Percentiles rank a stretch among this genome's conserved stretches.
phyloP scores from a whole-genome alignment of 1,140 invertebrate genomes.

The Aphaenogaster ashmeadi region DNA sequence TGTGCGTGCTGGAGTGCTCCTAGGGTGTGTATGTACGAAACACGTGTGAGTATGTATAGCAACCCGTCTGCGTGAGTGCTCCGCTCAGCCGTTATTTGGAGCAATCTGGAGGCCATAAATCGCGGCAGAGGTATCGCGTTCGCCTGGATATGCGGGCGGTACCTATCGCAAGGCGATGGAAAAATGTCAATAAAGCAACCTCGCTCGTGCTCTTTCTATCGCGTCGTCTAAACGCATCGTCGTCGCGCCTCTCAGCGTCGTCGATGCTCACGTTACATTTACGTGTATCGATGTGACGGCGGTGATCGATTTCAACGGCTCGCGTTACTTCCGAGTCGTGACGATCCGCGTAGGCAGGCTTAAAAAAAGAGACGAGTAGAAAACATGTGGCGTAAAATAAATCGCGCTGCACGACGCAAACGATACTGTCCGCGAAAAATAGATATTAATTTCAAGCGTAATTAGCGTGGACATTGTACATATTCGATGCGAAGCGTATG shows the following conservation, averaged over 20 bases:
- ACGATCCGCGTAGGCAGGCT: neutral
- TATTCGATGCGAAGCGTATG: no score
- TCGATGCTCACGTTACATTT: conserved; percentile 35
- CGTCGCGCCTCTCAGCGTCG: neutral
- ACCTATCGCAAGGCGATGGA: conserved; percentile 51
- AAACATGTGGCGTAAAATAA: neutral
- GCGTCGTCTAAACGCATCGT: neutral
- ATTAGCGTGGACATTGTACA: neutral
- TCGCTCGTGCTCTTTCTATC: neutral
- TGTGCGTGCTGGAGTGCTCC: neutral
- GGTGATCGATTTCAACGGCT: conserved; percentile 47
- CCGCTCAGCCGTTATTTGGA: conserved; percentile 65
- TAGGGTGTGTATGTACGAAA: neutral
- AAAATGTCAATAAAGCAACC: conserved; percentile 49
- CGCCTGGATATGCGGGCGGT: conserved; percentile 41
- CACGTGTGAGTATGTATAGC: neutral
- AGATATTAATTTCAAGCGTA: neutral
- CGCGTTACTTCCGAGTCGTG: conserved; percentile 18
- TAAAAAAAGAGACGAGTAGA: neutral
- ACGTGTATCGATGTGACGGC: conserved; percentile 20
- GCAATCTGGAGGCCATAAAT: conserved; percentile 71
- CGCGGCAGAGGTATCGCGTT: conserved; percentile 55
- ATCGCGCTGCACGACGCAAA: neutral
- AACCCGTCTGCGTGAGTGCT: neutral
- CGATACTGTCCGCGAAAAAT: neutral